Evolutionary conservation across 2,888 invertebrate genomes (phyloP), one percentile per base, ranked within the genome.

Genomic region (Leucophenga maculata): DNA sequence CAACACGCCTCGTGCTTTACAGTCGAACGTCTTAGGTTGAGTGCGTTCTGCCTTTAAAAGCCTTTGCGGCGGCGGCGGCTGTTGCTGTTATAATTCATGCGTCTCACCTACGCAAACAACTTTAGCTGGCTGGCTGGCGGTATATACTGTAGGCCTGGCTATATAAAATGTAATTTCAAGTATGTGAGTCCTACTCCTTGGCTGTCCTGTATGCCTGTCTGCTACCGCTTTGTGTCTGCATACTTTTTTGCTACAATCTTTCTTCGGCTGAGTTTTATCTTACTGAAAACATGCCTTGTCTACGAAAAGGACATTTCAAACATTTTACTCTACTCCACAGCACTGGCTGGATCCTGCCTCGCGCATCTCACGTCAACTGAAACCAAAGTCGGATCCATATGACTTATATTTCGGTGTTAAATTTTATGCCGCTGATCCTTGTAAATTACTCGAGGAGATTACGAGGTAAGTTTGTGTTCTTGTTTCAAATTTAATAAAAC

Each of bases 371-470:
- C 93, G 95, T 75, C 98, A 98, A 89, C 91, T 98, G 73, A 95
- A 96, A 89, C 92, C 92, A 26, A 90, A 91, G 64, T 82, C 84
- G 73, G 92, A 92, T 83, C 92, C 94, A 44, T 94, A 95, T 89
- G 97, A 95, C 70, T 93, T 98, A 82, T 98, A 98, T 89, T 97
- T 98, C 87, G 97, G 97, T 70, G 97, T 98, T 74, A 98, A 98
- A 90, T 98, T 97, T 89, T 98, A 98, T 89, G 97, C 97, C 2
- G 96, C 96, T 0, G 98, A 98, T 90, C 98, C 98, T 1, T 97
- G 97, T 90, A 97, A 97, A 88, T 91, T 98, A 72, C 91, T 96
- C 72, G 98, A 98, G 90, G 98, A 98, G 91, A 97, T 97, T 83
- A 98, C 98, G 71, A 93, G 97, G 97, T 97, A 90, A 78, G 83